Base-by-base conservation (phyloP, 1,140 invertebrate genomes). In the Dreissena polymorpha region DNA sequence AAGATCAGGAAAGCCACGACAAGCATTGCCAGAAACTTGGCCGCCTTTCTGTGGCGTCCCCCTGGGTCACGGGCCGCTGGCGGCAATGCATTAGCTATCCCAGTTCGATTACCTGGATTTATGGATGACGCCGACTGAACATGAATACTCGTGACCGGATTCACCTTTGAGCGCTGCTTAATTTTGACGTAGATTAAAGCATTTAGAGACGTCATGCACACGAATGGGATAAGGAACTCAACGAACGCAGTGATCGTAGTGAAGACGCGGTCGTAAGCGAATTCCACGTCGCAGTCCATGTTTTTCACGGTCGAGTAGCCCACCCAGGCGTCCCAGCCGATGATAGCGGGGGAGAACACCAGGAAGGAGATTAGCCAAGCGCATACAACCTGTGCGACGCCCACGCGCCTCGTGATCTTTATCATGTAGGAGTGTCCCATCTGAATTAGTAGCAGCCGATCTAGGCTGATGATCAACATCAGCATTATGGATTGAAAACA, bases 291-390 rank as follows among this genome's bases (percentile, higher is more conserved):
- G 68, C 89, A 90, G 27, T 89, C 86, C 6, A 39, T 69, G 1
- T 64, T 50, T 60, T 73, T 84, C 0, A 86, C 71, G 0, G 57
- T 69, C 7, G 85, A 76, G 14, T 83, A 75, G 7, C 87, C 88
- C 0, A 76, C 75, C 86, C 86, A 89, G 29, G 82, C 60, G 63
- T 90, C 88, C 86, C 86, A 89, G 29, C 86, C 86, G 72, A 89
- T 87, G 27, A 89, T 89, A 8, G 88, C 88, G 0, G 89, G 89
- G 14, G 85, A 76, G 77, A 89, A 90, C 1, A 89, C 50, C 2
- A 86, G 55, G 64, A 89, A 86, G 0, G 87, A 80, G 13, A 86
- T 10, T 0, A 88, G 1, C 89, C 89, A 90, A 0, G 86, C 84
- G 12, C 87, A 18, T 10, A 60, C 68, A 2, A 90, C 83, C 51